phyloP scores from a whole-genome alignment of 2,797 vertebrate genomes.

The Eulemur albifrons region DNA sequence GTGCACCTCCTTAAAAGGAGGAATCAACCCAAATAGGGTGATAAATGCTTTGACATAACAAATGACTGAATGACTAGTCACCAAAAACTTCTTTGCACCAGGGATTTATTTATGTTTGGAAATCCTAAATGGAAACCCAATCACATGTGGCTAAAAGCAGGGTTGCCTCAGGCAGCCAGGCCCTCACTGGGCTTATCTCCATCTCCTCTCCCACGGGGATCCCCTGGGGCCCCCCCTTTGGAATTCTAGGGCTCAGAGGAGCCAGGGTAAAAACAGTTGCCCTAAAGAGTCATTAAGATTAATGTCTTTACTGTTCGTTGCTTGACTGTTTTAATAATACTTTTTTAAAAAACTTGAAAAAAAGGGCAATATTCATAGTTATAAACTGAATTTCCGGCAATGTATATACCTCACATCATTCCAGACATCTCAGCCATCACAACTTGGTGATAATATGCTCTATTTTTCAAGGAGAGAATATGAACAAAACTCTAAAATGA shows the following conservation, averaged over 20 bases:
- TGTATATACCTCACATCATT: neutral
- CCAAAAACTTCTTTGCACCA: neutral
- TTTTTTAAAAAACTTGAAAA: neutral
- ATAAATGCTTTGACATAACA: constrained; percentile 29
- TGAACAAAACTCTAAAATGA: neutral
- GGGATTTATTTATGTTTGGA: constrained; percentile 49
- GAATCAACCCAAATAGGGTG: neutral
- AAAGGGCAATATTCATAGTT: neutral
- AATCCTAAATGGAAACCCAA: constrained; percentile 28
- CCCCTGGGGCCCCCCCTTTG: neutral
- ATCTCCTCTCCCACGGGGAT: neutral
- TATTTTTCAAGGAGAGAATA: neutral
- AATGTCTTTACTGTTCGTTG: neutral
- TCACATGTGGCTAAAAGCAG: neutral
- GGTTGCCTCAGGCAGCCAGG: neutral
- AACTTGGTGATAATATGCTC: neutral
- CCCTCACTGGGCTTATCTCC: neutral
- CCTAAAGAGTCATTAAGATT: neutral
- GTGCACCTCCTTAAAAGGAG: neutral
- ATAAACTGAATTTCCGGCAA: neutral
- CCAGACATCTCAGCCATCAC: neutral
- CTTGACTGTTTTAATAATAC: constrained; percentile 9
- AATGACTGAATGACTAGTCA: neutral
- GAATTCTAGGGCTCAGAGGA: neutral
- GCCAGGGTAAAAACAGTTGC: neutral